A percentile compares a stretch with the other conserved stretches of the same genome.
Evolutionary conservation across 2,888 invertebrate species (phyloP).

Genomic region (Mesoligia furuncula): DNA sequence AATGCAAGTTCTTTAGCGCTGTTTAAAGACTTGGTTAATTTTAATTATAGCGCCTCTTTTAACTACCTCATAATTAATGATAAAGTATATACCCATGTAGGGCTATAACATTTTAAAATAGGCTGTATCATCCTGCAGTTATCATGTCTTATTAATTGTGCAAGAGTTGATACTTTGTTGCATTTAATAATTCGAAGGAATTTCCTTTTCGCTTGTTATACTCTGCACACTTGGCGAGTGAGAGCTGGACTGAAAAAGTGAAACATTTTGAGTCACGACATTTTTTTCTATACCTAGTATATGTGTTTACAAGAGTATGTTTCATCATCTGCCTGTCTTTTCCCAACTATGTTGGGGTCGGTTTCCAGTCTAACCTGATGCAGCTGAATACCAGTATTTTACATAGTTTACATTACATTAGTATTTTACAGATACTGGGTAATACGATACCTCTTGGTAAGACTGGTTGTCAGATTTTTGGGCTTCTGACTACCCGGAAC

Average conservation of each 20-base stretch:
- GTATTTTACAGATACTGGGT: too few species aligned
- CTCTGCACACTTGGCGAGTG: not conserved
- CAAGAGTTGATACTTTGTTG: not conserved
- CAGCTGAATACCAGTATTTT: too few species aligned
- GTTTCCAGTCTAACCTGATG: too few species aligned
- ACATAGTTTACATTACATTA: too few species aligned
- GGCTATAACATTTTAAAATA: slow-evolving; percentile 3
- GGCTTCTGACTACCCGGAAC: too few species aligned
- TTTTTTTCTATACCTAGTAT: not conserved
- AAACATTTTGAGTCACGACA: not conserved
- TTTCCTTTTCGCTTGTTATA: not conserved
- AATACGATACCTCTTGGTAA: too few species aligned
- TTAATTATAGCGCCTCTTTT: slow-evolving; percentile 29
- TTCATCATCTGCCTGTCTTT: too few species aligned
- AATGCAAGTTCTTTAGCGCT: not conserved
- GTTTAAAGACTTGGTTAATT: slow-evolving; percentile 7
- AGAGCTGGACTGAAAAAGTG: not conserved
- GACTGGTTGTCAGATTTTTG: too few species aligned
- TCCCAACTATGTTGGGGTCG: too few species aligned
- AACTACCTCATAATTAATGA: slow-evolving; percentile 15
- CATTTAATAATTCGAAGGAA: not conserved
- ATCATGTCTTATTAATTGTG: not conserved
- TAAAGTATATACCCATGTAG: not conserved
- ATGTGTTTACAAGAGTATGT: not conserved
- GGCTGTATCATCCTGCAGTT: not conserved